Evolutionary conservation across 64 coral and sea anemone genomes (phyloP).

Genomic region (Montipora capricornis): DNA sequence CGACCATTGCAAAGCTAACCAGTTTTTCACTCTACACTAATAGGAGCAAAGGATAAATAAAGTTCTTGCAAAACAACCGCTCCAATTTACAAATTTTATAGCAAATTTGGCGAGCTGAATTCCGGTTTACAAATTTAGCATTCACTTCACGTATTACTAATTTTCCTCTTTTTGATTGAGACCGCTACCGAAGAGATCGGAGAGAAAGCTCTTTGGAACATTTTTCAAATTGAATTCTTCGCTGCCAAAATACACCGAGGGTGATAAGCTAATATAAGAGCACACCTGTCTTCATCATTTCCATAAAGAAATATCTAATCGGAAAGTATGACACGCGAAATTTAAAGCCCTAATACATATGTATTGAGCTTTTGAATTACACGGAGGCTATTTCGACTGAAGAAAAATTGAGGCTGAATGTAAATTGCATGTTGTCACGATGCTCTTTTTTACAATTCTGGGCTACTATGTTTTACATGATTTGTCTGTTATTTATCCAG

Average conservation of each 20-base stretch:
- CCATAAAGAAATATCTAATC: background rate
- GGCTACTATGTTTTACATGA: background rate
- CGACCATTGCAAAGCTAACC: slow-evolving; percentile 58
- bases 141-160: background rate
- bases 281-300: slow-evolving; percentile 21
- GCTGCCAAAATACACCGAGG: slow-evolving; percentile 1
- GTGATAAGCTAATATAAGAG: background rate
- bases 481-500: background rate
- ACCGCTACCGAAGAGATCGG: background rate
- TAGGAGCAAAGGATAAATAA: slow-evolving; percentile 38
- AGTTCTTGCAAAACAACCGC: slow-evolving; percentile 35
- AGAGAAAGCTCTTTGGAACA: background rate
- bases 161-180: slow-evolving; percentile 2
- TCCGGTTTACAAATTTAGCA: slow-evolving; percentile 38
- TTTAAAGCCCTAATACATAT: slow-evolving; percentile 41
- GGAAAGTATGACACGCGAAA: slow-evolving; percentile 14
- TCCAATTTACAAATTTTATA: slow-evolving; percentile 63
- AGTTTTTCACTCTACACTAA: slow-evolving; percentile 49
- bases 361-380: slow-evolving; percentile 1
- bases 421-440: background rate
- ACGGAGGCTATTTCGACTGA: background rate
- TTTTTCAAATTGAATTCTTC: slow-evolving; percentile 11
- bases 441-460: background rate
- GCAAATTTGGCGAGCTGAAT: slow-evolving; percentile 47
- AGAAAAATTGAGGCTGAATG: background rate